phyloP scores from a whole-genome alignment of 2,888 invertebrate species.

The Heliconius hortense region DNA sequence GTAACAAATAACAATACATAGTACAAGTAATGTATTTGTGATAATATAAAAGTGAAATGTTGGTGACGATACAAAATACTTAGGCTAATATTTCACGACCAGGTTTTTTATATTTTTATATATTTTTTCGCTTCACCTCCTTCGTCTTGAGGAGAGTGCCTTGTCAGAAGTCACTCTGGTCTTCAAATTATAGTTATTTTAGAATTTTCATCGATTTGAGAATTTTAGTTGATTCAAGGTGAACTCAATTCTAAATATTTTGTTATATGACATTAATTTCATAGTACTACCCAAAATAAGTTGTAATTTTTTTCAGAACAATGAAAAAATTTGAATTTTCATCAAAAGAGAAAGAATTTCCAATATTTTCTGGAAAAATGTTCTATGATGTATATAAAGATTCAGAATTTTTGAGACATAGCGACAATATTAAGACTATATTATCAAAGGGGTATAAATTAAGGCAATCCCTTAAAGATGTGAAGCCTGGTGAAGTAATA shows the following conservation, averaged over 20 bases:
- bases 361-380: conserved; percentile 45
- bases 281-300: too few relatives aligned
- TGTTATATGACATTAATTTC: neutral
- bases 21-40: neutral
- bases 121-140: neutral
- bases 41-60: neutral
- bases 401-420: conserved; percentile 51
- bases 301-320: conserved; percentile 13
- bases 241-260: neutral
- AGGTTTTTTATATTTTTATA: neutral
- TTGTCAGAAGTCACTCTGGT: neutral
- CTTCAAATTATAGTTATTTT: neutral
- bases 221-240: neutral
- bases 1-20: neutral
- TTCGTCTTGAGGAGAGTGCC: neutral
- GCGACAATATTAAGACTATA: conserved; percentile 51
- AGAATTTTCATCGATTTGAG: neutral
- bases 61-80: too few relatives aligned
- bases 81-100: too few relatives aligned
- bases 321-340: conserved; percentile 50
- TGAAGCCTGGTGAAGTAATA: conserved; percentile 47
- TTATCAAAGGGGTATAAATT: conserved; percentile 52
- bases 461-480: conserved; percentile 49
- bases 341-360: conserved; percentile 3
- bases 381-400: conserved; percentile 53